These are phyloP conservation scores for Zelostemma sp. DNA, from an alignment of 1,140 invertebrate species.

Conservation along the genomic window DNA sequence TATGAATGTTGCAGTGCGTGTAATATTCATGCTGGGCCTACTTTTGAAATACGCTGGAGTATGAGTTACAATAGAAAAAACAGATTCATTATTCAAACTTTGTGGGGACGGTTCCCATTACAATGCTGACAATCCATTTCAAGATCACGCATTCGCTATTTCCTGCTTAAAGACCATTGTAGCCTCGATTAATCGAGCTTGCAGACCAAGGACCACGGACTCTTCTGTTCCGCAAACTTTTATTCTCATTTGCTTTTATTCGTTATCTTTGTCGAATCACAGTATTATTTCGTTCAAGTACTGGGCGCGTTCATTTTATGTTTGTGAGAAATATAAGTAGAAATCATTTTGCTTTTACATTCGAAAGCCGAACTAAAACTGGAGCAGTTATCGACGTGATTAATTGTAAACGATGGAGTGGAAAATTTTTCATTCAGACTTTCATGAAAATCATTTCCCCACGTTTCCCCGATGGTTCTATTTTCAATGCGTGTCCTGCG, in stretches of 20 bases:
- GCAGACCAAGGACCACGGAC: constrained; percentile 44
- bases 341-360: neutral
- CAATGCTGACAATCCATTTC: constrained; percentile 41
- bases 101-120: constrained; percentile 30
- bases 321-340: neutral
- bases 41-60: constrained; percentile 11
- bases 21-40: too few relatives aligned
- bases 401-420: too few relatives aligned
- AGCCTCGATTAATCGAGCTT: constrained; percentile 49
- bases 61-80: constrained; percentile 24
- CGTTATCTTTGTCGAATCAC: constrained; percentile 35
- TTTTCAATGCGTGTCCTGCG: too few relatives aligned
- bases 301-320: neutral
- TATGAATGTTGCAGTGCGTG: too few relatives aligned
- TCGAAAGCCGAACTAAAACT: neutral
- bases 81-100: constrained; percentile 36
- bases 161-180: constrained; percentile 51
- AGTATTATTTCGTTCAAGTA: neutral
- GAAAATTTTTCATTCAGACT: too few relatives aligned
- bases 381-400: too few relatives aligned
- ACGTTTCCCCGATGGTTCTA: too few relatives aligned
- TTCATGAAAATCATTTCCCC: too few relatives aligned
- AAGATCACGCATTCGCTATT: constrained; percentile 41
- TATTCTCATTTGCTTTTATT: constrained; percentile 25
- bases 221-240: constrained; percentile 2